These are phyloP conservation scores for Drosophila macrospina DNA, from an alignment of 2,888 invertebrate genomes.

Conservation along the genomic window DNA sequence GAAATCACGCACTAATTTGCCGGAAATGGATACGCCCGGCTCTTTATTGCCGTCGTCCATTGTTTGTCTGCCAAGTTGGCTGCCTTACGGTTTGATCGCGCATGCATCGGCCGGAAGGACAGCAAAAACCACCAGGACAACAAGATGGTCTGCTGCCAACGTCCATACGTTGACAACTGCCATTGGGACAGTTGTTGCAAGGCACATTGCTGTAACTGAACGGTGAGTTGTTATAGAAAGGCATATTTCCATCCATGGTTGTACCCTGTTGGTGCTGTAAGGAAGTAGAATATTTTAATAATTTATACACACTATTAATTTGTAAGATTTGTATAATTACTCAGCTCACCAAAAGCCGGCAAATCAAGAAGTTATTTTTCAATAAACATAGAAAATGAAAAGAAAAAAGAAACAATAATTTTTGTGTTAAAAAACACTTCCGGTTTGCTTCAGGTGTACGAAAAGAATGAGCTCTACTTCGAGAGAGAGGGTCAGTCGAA, in stretches of 20 bases:
- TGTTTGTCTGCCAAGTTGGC: constrained; percentile 8
- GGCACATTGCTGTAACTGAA: background rate
- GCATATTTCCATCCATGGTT: constrained; percentile 43
- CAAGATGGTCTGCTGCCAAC: background rate
- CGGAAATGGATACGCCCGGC: constrained; percentile 23
- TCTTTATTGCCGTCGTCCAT: constrained; percentile 49
- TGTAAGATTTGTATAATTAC: background rate
- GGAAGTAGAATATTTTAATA: background rate
- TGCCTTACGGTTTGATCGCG: constrained; percentile 2
- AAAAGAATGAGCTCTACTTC: constrained; percentile 51
- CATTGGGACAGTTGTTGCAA: constrained; percentile 47
- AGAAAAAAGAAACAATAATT: constrained; percentile 14
- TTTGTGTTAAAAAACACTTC: constrained; percentile 31
- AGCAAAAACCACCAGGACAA: constrained; percentile 58
- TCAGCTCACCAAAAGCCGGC: constrained; percentile 32
- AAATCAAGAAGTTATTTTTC: constrained; percentile 33
- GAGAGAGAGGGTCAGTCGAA: background rate
- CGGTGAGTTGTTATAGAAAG: background rate
- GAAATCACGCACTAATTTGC: constrained; percentile 50
- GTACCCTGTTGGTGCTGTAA: background rate
- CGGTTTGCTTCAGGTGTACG: constrained; percentile 25
- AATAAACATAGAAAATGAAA: constrained; percentile 2
- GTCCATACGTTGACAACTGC: constrained; percentile 40
- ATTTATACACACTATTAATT: background rate
- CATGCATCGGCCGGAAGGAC: constrained; percentile 42